Evolutionary conservation across 1,140 invertebrate genomes (phyloP).

Genomic region (Drosophila serrata): DNA sequence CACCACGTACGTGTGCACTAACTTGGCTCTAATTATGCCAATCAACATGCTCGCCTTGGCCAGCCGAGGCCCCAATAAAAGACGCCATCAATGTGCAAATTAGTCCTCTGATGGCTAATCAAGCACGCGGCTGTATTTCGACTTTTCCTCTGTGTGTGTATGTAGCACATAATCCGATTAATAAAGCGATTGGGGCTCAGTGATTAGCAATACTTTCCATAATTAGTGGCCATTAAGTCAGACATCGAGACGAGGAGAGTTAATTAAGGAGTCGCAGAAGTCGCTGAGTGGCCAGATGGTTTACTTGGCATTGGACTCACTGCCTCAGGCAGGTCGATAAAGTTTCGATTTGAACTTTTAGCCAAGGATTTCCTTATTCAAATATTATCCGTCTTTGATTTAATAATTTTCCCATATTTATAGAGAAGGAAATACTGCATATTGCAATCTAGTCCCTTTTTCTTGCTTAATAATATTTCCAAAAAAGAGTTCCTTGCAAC

Average conservation of each 20-base stretch:
- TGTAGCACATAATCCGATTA: slow-evolving; percentile 70
- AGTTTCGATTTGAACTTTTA: slow-evolving; percentile 27
- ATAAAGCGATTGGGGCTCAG: slow-evolving; percentile 75
- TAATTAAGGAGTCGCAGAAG: slow-evolving; percentile 13
- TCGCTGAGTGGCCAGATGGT: background rate
- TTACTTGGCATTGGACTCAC: background rate
- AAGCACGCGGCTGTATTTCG: slow-evolving; percentile 27
- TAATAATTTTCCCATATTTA: background rate
- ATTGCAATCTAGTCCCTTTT: too few relatives aligned
- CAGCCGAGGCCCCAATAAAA: slow-evolving; percentile 63
- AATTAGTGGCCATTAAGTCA: slow-evolving; percentile 72
- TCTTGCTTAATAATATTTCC: too few relatives aligned
- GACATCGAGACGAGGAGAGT: slow-evolving; percentile 17
- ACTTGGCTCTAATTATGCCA: slow-evolving; percentile 72
- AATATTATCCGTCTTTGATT: background rate
- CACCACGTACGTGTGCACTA: slow-evolving; percentile 31
- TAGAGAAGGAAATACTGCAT: background rate
- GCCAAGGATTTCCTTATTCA: background rate
- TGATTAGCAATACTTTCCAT: slow-evolving; percentile 81
- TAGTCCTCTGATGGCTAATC: slow-evolving; percentile 75
- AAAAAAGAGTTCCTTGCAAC: background rate
- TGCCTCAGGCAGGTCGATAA: slow-evolving; percentile 27
- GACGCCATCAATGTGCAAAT: slow-evolving; percentile 82
- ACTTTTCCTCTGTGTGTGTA: slow-evolving; percentile 10
- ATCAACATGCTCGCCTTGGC: slow-evolving; percentile 62